phyloP scores from a whole-genome alignment of 2,113 vertebrate genomes.

The Vombatus ursinus region DNA sequence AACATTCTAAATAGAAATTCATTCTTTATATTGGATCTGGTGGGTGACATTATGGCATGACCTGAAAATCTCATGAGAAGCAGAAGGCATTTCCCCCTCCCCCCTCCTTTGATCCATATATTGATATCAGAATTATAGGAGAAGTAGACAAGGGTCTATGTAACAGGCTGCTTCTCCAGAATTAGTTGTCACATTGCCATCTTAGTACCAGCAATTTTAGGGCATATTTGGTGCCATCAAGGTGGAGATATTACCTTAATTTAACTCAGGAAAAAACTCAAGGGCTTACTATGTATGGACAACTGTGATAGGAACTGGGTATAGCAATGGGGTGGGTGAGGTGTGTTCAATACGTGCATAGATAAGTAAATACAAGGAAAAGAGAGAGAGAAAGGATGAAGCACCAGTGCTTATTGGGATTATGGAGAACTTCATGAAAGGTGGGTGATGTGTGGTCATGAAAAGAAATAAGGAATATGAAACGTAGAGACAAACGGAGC shows the following conservation, averaged over 20 bases:
- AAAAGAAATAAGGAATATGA: background rate
- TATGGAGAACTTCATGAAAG: background rate
- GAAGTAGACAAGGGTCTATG: background rate
- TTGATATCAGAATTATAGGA: background rate
- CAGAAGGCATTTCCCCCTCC: background rate
- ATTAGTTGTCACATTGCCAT: background rate
- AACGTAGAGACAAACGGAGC: background rate
- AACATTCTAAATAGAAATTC: background rate
- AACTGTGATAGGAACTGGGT: background rate
- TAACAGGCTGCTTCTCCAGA: background rate
- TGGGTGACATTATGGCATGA: background rate
- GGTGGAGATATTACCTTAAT: background rate
- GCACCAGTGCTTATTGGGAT: background rate
- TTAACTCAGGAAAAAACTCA: background rate
- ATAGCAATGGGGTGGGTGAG: background rate
- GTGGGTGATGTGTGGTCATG: background rate
- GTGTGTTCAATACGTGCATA: background rate
- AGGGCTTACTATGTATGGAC: background rate
- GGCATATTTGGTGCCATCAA: background rate
- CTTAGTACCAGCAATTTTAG: background rate
- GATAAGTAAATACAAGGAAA: background rate
- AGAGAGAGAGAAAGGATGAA: background rate
- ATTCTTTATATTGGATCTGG: background rate
- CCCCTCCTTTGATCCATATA: background rate
- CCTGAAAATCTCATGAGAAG: background rate